A percentile compares a stretch with the other conserved stretches of the same genome.
Evolutionary conservation across 2,797 vertebrate species (phyloP).

Genomic region (Amphiprion clarkii): DNA sequence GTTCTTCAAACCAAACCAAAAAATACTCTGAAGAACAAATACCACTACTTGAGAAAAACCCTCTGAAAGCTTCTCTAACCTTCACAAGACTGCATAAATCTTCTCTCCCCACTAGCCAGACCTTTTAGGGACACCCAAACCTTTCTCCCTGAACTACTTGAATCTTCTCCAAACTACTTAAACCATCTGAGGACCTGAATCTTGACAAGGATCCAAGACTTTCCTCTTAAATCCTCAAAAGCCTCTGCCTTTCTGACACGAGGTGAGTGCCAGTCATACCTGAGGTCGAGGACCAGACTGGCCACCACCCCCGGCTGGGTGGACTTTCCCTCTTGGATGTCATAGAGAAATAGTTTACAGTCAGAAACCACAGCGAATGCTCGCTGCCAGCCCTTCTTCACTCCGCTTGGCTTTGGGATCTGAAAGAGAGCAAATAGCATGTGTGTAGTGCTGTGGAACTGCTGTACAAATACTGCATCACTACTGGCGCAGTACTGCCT

Average conservation of each 20-base stretch:
- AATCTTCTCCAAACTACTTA: not conserved
- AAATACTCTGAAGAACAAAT: too few relatives aligned
- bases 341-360: constrained; percentile 96
- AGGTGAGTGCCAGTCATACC: constrained; percentile 79
- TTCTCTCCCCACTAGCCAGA: not conserved
- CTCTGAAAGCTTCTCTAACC: too few relatives aligned
- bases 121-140: too few relatives aligned
- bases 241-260: not conserved
- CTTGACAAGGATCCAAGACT: not conserved
- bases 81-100: too few relatives aligned
- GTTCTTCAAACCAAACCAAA: too few relatives aligned
- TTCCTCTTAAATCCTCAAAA: too few relatives aligned
- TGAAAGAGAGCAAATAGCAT: constrained; percentile 56
- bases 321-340: constrained; percentile 95
- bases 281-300: constrained; percentile 95
- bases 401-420: constrained; percentile 97
- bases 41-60: too few relatives aligned
- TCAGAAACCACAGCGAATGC: constrained; percentile 96
- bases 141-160: not conserved
- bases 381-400: constrained; percentile 98
- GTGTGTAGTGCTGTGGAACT: not conserved
- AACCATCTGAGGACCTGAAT: too few relatives aligned
- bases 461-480: not conserved
- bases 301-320: constrained; percentile 93
- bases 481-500: rapidly evolving